Evolutionary conservation across 2,797 vertebrate genomes (phyloP).

Genomic region (Trematomus bernacchii): DNA sequence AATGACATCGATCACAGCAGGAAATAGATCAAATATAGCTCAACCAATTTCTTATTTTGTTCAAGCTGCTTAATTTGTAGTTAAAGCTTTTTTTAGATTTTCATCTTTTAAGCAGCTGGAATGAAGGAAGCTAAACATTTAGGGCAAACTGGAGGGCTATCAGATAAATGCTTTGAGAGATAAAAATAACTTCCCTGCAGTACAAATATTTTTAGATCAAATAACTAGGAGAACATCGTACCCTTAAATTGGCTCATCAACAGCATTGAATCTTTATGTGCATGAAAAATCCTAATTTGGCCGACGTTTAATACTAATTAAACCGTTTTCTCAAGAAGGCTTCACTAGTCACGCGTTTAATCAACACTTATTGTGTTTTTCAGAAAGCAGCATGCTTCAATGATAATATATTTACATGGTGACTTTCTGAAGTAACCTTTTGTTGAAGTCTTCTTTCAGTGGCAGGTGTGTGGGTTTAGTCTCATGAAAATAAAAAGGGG

Average conservation of each 20-base stretch:
- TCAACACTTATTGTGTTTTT: conserved; percentile 2
- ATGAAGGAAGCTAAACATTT: not conserved
- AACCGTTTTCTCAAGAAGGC: not conserved
- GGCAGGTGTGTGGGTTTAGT: conserved; percentile 9
- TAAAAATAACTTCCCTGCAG: not conserved
- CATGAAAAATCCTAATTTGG: not conserved
- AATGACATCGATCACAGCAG: not conserved
- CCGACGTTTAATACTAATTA: not conserved
- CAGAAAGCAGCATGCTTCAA: not conserved
- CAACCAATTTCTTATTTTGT: too few species aligned
- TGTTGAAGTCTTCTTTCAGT: not conserved
- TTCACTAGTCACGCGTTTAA: not conserved
- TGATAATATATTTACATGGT: not conserved
- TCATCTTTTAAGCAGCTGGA: not conserved
- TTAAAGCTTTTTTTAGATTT: not conserved
- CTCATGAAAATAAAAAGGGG: not conserved
- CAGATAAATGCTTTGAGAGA: not conserved
- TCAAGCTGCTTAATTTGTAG: not conserved
- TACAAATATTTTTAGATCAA: conserved; percentile 5
- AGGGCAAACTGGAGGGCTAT: too few species aligned
- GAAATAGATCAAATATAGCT: too few species aligned
- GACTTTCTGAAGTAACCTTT: not conserved
- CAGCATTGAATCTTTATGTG: not conserved
- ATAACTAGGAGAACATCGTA: not conserved
- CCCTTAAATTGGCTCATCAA: not conserved